Conservation (phyloP, 1,140 invertebrate genomes). For the Pseudomyrmex pallidus region DNA sequence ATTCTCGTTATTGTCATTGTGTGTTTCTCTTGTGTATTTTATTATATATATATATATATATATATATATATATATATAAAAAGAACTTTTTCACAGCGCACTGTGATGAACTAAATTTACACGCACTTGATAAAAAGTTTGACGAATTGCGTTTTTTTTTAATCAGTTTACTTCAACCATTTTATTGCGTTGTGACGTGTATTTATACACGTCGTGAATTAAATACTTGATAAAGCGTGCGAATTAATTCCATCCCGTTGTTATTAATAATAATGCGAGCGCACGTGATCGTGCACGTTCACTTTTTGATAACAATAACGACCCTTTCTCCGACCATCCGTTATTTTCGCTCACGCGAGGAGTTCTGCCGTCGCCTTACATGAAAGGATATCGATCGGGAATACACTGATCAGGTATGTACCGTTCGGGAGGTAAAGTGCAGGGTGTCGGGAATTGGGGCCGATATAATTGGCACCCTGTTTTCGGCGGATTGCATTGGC, state of each 20-base stretch:
- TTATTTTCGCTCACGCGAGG: not conserved
- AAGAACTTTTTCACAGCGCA: too few species aligned
- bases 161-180: too few species aligned
- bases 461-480: slow-evolving; percentile 75
- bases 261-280: slow-evolving; percentile 1
- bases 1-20: not conserved
- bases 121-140: too few species aligned
- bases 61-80: too few species aligned
- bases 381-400: slow-evolving; percentile 20
- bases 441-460: slow-evolving; percentile 60
- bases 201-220: too few species aligned
- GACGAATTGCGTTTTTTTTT: too few species aligned
- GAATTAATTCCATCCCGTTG: not conserved
- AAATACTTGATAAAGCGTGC: too few species aligned
- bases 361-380: not conserved
- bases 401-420: slow-evolving; percentile 14
- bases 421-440: slow-evolving; percentile 14
- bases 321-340: not conserved
- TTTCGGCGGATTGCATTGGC: slow-evolving; percentile 65
- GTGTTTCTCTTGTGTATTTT: not conserved
- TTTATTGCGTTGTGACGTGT: too few species aligned
- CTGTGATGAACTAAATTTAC: too few species aligned
- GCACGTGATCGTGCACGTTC: not conserved
- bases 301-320: slow-evolving; percentile 15
- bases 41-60: too few species aligned